Evolutionary conservation across 2,113 vertebrate species (phyloP).

Genomic region (Gambusia holbrooki): DNA sequence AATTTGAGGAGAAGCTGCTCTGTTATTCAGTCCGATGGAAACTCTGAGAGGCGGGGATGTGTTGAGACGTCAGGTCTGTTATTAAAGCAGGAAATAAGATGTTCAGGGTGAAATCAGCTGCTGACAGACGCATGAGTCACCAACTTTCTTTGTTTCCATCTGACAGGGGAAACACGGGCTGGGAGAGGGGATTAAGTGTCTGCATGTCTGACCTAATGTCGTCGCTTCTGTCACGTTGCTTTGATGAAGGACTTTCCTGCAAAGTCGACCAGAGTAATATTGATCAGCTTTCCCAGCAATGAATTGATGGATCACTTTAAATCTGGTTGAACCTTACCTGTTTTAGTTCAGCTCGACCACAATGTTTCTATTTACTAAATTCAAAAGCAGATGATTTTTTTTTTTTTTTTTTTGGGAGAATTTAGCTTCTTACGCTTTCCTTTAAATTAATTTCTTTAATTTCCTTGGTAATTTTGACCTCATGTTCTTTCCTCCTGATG

Average conservation of each 20-base stretch:
- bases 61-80: slow-evolving; percentile 23
- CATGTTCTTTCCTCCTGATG: too few species aligned
- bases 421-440: neutral
- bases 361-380: neutral
- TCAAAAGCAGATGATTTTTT: too few species aligned
- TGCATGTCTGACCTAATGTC: neutral
- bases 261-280: too few species aligned
- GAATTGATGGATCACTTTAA: too few species aligned
- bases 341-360: too few species aligned
- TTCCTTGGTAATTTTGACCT: too few species aligned
- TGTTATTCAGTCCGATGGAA: slow-evolving; percentile 22
- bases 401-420: too few species aligned
- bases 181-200: neutral
- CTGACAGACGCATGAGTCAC: slow-evolving; percentile 25
- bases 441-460: neutral
- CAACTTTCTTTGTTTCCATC: slow-evolving; percentile 17
- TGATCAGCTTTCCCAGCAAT: too few species aligned
- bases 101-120: slow-evolving; percentile 17
- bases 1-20: slow-evolving; percentile 10
- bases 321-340: too few species aligned
- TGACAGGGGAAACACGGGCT: neutral
- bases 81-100: slow-evolving; percentile 40
- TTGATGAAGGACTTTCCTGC: too few species aligned
- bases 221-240: neutral
- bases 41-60: slow-evolving; percentile 24